Evolutionary conservation across 2,888 invertebrate genomes (phyloP).

Genomic region (Sericinus montela): DNA sequence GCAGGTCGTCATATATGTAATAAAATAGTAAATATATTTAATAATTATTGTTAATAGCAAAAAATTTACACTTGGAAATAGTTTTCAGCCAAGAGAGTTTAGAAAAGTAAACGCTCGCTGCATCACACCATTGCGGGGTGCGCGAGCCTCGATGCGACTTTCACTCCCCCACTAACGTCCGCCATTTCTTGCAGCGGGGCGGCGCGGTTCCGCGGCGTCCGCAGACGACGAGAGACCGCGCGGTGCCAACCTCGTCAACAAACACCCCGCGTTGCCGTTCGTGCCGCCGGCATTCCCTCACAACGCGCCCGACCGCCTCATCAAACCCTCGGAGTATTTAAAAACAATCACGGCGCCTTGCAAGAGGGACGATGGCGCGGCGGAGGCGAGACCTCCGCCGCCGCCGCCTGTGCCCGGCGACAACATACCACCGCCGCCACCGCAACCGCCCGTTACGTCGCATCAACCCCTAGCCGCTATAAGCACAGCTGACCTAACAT

Average conservation of each 20-base stretch:
- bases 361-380: constrained; percentile 72
- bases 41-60: background rate
- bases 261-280: constrained; percentile 92
- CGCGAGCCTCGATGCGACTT: constrained; percentile 64
- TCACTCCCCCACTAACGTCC: constrained; percentile 50
- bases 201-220: constrained; percentile 61
- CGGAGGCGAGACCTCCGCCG: constrained; percentile 81
- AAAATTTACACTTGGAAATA: background rate
- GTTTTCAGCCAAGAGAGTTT: constrained; percentile 16
- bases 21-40: background rate
- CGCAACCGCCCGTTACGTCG: constrained; percentile 49
- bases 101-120: constrained; percentile 23
- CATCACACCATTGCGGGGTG: constrained; percentile 28
- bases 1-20: too few relatives aligned
- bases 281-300: constrained; percentile 94
- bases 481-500: constrained; percentile 91
- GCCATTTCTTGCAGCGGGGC: constrained; percentile 61
- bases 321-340: constrained; percentile 95
- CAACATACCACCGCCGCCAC: constrained; percentile 53
- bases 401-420: constrained; percentile 73
- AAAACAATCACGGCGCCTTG: constrained; percentile 87
- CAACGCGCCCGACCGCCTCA: constrained; percentile 89
- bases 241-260: constrained; percentile 86
- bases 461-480: constrained; percentile 91
- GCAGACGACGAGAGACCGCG: constrained; percentile 76